Base-by-base conservation (phyloP, 2,797 vertebrate genomes). In the Momotus momota region DNA sequence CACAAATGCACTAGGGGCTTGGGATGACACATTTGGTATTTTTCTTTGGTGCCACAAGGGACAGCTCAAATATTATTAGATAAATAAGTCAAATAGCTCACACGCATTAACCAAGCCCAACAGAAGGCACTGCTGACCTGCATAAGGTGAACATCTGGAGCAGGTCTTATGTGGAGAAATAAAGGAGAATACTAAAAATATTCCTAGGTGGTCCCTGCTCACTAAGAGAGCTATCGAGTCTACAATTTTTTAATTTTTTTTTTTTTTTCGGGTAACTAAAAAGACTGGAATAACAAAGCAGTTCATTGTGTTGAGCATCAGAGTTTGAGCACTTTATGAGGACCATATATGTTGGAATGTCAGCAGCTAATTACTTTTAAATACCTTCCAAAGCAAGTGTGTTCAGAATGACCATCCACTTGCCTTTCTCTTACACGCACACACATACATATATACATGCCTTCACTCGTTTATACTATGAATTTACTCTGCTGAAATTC, bases 51-150 rank as follows among this genome's bases (percentile, higher is more conserved):
- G 51, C 45, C 51, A 33, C 27, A 15, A 73, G 22, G 13, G 22
- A 9, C 61, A 79, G 41, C 21, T 40, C 60, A 7, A 26, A 16
- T 49, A 31, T 57, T 70, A 51, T 46, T 31, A 74, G 48, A 33
- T 46, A 73, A 40, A 21, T 38, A 80, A 55, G 29, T 38, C 62
- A 79, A 80, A 38, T 13, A 86, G 25, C 41, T 75, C 35, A 65
- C 0, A 1, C 0, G 1, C 67, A 51, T 62, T 52, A 35, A 70
- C 7, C 18, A 62, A 77, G 38, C 26, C 22, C 14, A 66, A 40
- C 29, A 72, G 70, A 85, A 85, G 64, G 26, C 33, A 38, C 14
- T 72, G 43, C 58, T 88, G 65, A 67, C 60, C 40, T 62, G 43
- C 12, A 17, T 12, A 55, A 67, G 7, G 12, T 52, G 48, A 72